A percentile compares a stretch with the other conserved stretches of the same genome.
Conservation (phyloP, 2,888 invertebrate species). For the Tubulanus polymorphus region DNA sequence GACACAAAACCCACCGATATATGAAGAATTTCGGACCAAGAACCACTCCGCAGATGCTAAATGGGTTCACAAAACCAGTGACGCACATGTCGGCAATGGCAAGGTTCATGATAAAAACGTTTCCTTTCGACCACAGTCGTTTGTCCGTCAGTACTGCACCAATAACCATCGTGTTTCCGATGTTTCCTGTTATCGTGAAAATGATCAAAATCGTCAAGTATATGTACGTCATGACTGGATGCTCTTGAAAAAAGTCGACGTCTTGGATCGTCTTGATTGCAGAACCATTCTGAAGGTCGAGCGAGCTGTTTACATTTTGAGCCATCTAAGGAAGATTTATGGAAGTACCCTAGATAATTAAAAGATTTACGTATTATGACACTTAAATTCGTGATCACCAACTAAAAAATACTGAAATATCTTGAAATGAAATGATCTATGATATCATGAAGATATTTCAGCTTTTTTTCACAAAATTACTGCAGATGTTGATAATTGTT, state of each 20-base stretch:
- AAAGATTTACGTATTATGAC: too few species aligned
- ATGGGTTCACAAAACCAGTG: neutral
- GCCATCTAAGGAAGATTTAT: too few species aligned
- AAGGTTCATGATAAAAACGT: neutral
- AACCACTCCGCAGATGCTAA: neutral
- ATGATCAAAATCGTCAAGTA: neutral
- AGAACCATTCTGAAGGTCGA: too few species aligned
- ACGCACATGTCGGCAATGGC: neutral
- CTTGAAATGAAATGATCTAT: too few species aligned
- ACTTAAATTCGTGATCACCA: too few species aligned
- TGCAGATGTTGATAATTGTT: too few species aligned
- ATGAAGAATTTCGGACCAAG: conserved; percentile 20
- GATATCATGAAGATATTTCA: too few species aligned
- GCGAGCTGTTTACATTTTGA: too few species aligned
- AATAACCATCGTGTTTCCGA: neutral
- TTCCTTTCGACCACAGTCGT: neutral
- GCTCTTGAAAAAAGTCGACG: neutral
- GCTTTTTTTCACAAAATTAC: too few species aligned
- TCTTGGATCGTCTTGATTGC: too few species aligned
- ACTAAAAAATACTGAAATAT: too few species aligned
- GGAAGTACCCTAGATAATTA: too few species aligned
- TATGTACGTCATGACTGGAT: neutral
- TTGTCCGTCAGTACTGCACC: neutral
- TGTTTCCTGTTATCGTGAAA: neutral
- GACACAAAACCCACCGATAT: conserved; percentile 25